phyloP scores from a whole-genome alignment of 2,888 invertebrate species.

The Philereme vetulata region DNA sequence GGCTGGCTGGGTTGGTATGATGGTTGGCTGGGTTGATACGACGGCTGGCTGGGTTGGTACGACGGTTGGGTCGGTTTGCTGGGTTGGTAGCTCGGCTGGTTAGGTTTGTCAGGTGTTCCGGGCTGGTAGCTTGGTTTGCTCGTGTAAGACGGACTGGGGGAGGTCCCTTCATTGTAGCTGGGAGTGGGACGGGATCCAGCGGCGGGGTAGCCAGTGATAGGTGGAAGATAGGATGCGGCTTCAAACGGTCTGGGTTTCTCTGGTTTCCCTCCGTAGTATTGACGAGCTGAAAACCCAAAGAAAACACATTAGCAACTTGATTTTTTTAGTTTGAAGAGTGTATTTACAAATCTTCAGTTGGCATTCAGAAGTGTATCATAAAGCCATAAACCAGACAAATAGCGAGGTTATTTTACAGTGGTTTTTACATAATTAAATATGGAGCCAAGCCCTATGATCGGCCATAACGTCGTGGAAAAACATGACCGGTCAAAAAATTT shows the following conservation, averaged over 20 bases:
- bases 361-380: too few species aligned
- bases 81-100: conserved; percentile 48
- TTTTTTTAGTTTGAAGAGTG: background rate
- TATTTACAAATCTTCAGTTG: conserved; percentile 14
- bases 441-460: background rate
- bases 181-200: conserved; percentile 73
- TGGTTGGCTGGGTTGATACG: conserved; percentile 50
- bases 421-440: background rate
- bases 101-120: conserved; percentile 38
- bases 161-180: conserved; percentile 65
- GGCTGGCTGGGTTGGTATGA: conserved; percentile 44
- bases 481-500: background rate
- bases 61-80: conserved; percentile 39
- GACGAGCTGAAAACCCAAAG: conserved; percentile 83
- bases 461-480: background rate
- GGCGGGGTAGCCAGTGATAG: conserved; percentile 71
- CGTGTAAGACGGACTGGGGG: conserved; percentile 41
- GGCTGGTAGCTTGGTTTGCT: conserved; percentile 40
- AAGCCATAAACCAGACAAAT: too few species aligned
- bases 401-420: too few species aligned
- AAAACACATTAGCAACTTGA: conserved; percentile 25
- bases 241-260: conserved; percentile 89
- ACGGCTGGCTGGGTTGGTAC: conserved; percentile 33
- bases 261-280: conserved; percentile 86
- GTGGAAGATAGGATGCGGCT: conserved; percentile 64